These are phyloP conservation scores for Chaetorhynchus papuensis DNA, from an alignment of 2,113 vertebrate genomes.

Conservation along the genomic window DNA sequence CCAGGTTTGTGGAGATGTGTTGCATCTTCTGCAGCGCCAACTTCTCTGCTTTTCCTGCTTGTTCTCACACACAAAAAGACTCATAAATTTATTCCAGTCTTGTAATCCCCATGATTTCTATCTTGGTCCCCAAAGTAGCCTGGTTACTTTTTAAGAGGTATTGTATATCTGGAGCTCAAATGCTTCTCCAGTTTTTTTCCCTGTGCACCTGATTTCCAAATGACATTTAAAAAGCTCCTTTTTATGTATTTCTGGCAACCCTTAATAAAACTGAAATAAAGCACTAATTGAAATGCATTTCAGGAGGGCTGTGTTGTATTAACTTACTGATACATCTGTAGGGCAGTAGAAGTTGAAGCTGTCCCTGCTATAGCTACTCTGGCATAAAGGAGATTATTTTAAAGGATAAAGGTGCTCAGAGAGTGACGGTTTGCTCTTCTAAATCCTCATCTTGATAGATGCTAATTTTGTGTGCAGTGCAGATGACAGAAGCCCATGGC, in stretches of 20 bases:
- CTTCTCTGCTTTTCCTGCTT: neutral
- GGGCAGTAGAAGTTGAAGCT: neutral
- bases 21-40: neutral
- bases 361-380: neutral
- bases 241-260: neutral
- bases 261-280: neutral
- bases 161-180: neutral
- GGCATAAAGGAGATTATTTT: neutral
- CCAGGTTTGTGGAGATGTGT: neutral
- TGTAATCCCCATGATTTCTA: neutral
- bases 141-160: neutral
- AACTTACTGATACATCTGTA: neutral
- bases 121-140: neutral
- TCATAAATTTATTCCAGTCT: neutral
- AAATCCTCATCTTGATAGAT: neutral
- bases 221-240: neutral
- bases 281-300: neutral
- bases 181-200: neutral
- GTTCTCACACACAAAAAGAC: neutral
- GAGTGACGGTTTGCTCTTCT: neutral
- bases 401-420: neutral
- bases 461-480: neutral
- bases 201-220: neutral
- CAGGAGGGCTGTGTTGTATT: neutral
- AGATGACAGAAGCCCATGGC: neutral